Evolutionary conservation across 2,797 vertebrate genomes (phyloP).

Genomic region (Danio choprae): DNA sequence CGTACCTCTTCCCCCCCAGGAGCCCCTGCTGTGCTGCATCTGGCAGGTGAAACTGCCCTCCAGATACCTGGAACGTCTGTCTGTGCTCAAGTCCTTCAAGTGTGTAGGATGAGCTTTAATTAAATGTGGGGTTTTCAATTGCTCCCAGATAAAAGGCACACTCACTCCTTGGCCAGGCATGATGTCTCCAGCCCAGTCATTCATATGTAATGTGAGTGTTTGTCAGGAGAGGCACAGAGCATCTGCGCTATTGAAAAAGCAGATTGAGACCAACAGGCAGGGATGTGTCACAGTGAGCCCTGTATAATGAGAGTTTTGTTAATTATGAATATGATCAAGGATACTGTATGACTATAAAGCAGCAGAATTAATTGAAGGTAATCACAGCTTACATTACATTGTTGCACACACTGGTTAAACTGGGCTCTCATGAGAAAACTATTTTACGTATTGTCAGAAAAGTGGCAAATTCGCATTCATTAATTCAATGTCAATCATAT

Average conservation of each 20-base stretch:
- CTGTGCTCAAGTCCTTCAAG: slow-evolving; percentile 65
- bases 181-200: slow-evolving; percentile 66
- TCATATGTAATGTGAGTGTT: slow-evolving; percentile 72
- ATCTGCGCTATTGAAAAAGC: slow-evolving; percentile 72
- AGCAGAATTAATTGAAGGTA: slow-evolving; percentile 16
- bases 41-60: slow-evolving; percentile 47
- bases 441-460: too few relatives aligned
- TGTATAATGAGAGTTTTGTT: slow-evolving; percentile 57
- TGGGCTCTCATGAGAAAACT: neutral
- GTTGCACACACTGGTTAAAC: neutral
- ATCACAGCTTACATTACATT: slow-evolving; percentile 20
- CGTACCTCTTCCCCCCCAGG: neutral
- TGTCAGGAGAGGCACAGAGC: slow-evolving; percentile 58
- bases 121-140: slow-evolving; percentile 76
- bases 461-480: too few relatives aligned
- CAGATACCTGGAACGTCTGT: slow-evolving; percentile 67
- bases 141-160: slow-evolving; percentile 71
- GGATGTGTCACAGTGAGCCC: slow-evolving; percentile 59
- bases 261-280: slow-evolving; percentile 54
- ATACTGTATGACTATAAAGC: slow-evolving; percentile 57
- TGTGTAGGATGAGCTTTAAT: slow-evolving; percentile 74
- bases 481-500: too few relatives aligned
- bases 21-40: slow-evolving; percentile 1
- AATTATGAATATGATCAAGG: slow-evolving; percentile 69
- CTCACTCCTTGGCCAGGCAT: slow-evolving; percentile 55